Percentiles rank a stretch among this genome's conserved stretches.
These are phyloP conservation scores for Aplysina aerophoba DNA, from an alignment of 37 sponge, comb jelly and placozoan genomes.

Conservation along the genomic window DNA sequence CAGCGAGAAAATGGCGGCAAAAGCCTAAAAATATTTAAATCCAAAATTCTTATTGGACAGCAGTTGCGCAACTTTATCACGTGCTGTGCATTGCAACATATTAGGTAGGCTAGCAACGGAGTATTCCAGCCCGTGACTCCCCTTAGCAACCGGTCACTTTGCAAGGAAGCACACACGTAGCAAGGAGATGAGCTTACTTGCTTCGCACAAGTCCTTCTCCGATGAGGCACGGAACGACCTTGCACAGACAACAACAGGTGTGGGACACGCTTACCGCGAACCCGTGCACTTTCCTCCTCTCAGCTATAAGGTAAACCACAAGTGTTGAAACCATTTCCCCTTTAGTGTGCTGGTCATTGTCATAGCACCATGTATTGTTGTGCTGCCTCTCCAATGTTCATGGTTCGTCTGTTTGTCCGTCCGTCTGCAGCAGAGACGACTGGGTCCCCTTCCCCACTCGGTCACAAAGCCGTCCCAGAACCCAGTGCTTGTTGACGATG, in stretches of 20 bases:
- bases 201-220: constrained; percentile 26
- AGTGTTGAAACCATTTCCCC: neutral
- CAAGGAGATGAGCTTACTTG: neutral
- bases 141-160: constrained; percentile 35
- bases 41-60: too few species aligned
- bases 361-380: too few species aligned
- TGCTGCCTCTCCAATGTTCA: too few species aligned
- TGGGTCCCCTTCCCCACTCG: constrained; percentile 38
- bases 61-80: too few species aligned
- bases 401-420: too few species aligned
- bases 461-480: constrained; percentile 11
- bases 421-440: constrained; percentile 37
- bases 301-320: constrained; percentile 34
- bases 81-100: too few species aligned
- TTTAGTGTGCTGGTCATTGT: too few species aligned
- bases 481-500: constrained; percentile 22
- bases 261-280: constrained; percentile 36
- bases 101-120: too few species aligned
- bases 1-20: too few species aligned
- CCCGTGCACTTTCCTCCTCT: constrained; percentile 36
- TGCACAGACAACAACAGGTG: constrained; percentile 67
- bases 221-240: constrained; percentile 68
- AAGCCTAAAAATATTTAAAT: too few species aligned
- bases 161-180: too few species aligned
- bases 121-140: too few species aligned